These are phyloP conservation scores for Naja naja DNA, from an alignment of 2,113 vertebrate species.

Conservation along the genomic window DNA sequence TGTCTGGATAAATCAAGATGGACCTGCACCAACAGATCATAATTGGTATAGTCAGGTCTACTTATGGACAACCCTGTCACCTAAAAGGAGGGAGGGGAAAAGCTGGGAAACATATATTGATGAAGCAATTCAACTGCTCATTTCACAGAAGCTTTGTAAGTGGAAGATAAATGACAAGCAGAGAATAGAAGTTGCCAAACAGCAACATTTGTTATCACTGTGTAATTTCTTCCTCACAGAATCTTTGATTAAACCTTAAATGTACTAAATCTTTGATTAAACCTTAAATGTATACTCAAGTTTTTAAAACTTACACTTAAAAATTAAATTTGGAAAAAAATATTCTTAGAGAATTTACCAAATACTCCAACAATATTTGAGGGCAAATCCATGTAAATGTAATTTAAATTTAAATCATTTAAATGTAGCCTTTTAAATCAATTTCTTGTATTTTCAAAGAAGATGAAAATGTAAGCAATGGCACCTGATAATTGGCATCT, in stretches of 20 bases:
- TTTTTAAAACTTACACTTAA: not conserved
- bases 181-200: not conserved
- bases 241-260: not conserved
- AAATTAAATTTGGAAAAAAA: not conserved
- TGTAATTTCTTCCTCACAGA: not conserved
- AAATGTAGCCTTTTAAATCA: not conserved
- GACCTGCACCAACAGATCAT: not conserved
- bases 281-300: not conserved
- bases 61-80: not conserved
- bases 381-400: not conserved
- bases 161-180: not conserved
- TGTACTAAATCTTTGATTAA: not conserved
- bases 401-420: too few species aligned
- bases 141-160: not conserved
- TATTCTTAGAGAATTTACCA: not conserved
- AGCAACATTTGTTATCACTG: not conserved
- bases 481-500: not conserved
- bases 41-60: not conserved
- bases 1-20: not conserved
- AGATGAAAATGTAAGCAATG: not conserved
- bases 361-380: not conserved
- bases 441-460: not conserved
- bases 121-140: not conserved
- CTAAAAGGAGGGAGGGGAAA: not conserved
- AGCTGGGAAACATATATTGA: not conserved